Evolutionary conservation across 2,113 vertebrate genomes (phyloP).

Genomic region (Phaetusa simplex): DNA sequence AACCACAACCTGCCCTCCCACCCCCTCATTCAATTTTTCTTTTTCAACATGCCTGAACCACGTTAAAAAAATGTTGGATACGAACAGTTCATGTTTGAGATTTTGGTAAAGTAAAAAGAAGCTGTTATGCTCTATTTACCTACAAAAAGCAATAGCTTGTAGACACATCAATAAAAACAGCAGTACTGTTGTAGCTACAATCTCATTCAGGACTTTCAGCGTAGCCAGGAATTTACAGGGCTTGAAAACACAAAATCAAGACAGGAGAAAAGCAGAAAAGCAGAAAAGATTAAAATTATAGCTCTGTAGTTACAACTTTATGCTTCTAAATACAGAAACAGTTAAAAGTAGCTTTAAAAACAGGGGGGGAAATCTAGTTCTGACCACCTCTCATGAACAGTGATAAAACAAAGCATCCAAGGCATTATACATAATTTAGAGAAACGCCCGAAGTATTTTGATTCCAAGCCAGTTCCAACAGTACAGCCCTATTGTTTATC

Average conservation of each 20-base stretch:
- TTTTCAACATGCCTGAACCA: background rate
- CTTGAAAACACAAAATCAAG: background rate
- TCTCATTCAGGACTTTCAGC: background rate
- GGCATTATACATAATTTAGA: background rate
- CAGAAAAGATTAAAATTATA: background rate
- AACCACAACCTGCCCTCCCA: background rate
- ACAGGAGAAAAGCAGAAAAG: background rate
- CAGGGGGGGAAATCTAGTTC: accelerated
- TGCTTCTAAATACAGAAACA: background rate
- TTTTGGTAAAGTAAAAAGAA: background rate
- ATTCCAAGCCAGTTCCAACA: background rate
- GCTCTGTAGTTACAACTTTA: background rate
- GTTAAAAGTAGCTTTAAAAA: background rate
- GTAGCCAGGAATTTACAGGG: background rate
- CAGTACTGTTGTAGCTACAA: background rate
- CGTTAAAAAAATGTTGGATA: accelerated
- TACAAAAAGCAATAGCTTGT: background rate
- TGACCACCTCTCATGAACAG: background rate
- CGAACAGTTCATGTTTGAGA: background rate
- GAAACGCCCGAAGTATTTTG: background rate
- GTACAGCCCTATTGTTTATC: background rate
- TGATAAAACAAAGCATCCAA: background rate
- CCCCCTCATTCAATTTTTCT: background rate
- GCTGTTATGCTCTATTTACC: background rate
- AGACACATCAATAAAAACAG: background rate